Conservation (phyloP, 2,113 vertebrate genomes). For the Carassius gibelio region DNA sequence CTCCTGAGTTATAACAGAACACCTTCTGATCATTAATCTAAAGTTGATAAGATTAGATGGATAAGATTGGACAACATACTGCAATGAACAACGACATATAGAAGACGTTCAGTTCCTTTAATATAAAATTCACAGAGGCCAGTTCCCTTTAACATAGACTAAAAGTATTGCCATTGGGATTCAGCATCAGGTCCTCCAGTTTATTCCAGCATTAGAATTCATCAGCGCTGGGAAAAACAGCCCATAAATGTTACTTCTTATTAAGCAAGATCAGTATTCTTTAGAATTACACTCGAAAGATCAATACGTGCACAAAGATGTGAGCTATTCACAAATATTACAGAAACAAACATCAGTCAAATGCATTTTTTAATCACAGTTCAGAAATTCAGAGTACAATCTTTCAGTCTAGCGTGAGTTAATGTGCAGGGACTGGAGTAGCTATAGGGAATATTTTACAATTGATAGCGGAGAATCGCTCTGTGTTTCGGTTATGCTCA, state of each 20-base stretch:
- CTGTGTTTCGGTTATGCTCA: not conserved
- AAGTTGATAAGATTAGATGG: not conserved
- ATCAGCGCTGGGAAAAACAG: not conserved
- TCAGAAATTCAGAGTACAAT: not conserved
- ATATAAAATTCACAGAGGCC: not conserved
- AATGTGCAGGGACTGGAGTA: not conserved
- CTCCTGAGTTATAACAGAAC: not conserved
- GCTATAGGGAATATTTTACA: constrained; percentile 19
- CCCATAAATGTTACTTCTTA: not conserved
- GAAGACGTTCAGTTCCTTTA: not conserved
- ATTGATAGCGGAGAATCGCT: not conserved
- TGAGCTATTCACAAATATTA: not conserved
- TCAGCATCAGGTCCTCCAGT: not conserved
- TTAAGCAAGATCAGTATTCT: not conserved
- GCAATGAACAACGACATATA: not conserved
- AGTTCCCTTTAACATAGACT: not conserved
- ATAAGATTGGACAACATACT: too few relatives aligned
- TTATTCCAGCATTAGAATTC: not conserved
- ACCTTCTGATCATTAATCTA: not conserved
- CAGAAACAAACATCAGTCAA: not conserved
- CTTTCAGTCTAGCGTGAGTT: not conserved
- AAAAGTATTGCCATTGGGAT: not conserved
- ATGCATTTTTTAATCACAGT: constrained; percentile 10
- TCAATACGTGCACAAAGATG: not conserved
- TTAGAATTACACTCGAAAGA: not conserved